phyloP scores from a whole-genome alignment of 1,140 invertebrate species.

The Plutomurus gul region DNA sequence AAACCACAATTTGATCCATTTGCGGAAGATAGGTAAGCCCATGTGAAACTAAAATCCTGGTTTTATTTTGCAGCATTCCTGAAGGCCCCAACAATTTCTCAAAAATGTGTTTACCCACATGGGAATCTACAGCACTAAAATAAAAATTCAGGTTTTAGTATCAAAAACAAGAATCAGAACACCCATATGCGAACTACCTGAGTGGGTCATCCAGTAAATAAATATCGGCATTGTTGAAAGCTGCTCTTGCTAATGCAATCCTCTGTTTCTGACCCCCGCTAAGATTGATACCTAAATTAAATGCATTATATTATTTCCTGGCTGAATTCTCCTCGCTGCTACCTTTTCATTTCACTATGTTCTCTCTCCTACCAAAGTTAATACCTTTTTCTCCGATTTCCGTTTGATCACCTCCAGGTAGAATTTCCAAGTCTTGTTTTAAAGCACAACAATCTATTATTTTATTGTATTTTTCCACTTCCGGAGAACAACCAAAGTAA shows the following conservation, averaged over 20 bases:
- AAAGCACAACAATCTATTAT: slow-evolving; percentile 62
- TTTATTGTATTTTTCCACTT: slow-evolving; percentile 59
- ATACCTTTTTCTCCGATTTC: slow-evolving; percentile 66
- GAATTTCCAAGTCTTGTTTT: slow-evolving; percentile 61
- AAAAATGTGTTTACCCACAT: slow-evolving; percentile 68
- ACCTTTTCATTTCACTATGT: slow-evolving; percentile 65
- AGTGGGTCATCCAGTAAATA: slow-evolving; percentile 68
- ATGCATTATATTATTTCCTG: slow-evolving; percentile 58
- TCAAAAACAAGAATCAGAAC: slow-evolving; percentile 48
- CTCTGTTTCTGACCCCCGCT: slow-evolving; percentile 54
- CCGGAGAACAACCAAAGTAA: slow-evolving; percentile 59
- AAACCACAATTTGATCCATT: slow-evolving; percentile 82
- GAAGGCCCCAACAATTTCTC: slow-evolving; percentile 68
- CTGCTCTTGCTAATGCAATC: slow-evolving; percentile 61
- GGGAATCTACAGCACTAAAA: slow-evolving; percentile 67
- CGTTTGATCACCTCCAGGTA: slow-evolving; percentile 67
- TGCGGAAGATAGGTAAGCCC: slow-evolving; percentile 85
- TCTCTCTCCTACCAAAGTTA: slow-evolving; percentile 54
- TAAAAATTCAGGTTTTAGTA: slow-evolving; percentile 65
- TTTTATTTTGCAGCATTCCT: slow-evolving; percentile 78
- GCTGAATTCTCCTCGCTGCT: slow-evolving; percentile 63
- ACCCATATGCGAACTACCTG: slow-evolving; percentile 59
- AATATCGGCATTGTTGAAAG: slow-evolving; percentile 57
- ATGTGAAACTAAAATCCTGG: slow-evolving; percentile 85
- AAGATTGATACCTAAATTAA: slow-evolving; percentile 54